Evolutionary conservation across 2,797 vertebrate genomes (phyloP).

Genomic region (Leptoclinus maculatus): DNA sequence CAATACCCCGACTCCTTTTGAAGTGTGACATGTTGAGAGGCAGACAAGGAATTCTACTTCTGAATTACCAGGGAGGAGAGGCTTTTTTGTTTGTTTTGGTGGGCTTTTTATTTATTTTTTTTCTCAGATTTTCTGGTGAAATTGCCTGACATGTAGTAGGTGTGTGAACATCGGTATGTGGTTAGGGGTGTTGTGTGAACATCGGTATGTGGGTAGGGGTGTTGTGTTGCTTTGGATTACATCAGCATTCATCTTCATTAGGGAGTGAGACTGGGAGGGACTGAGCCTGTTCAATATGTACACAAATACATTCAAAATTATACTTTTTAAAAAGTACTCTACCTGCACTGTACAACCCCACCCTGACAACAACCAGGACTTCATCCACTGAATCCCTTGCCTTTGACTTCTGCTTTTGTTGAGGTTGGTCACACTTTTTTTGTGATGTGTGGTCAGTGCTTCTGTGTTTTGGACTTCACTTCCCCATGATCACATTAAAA

Average conservation of each 20-base stretch:
- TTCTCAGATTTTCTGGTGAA: constrained; percentile 74
- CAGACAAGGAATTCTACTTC: constrained; percentile 76
- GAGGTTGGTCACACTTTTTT: no score
- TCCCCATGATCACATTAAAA: constrained; percentile 19
- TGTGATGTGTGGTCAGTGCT: no score
- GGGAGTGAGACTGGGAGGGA: constrained; percentile 40
- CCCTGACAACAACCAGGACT: no score
- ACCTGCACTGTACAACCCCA: no score
- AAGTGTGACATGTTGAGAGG: constrained; percentile 77
- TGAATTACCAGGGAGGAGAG: constrained; percentile 65
- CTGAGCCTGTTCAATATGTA: constrained; percentile 53
- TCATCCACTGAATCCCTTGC: no score
- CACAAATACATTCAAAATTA: constrained; percentile 6
- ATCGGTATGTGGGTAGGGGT: constrained; percentile 44
- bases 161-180: constrained; percentile 67
- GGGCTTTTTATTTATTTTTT: not conserved
- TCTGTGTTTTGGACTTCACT: not conserved
- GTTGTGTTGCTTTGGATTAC: constrained; percentile 82
- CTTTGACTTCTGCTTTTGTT: no score
- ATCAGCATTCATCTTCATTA: constrained; percentile 78
- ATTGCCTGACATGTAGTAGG: constrained; percentile 74
- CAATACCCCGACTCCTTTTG: constrained; percentile 79
- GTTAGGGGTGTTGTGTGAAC: constrained; percentile 48
- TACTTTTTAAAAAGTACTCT: not conserved
- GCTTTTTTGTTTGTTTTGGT: constrained; percentile 41